Evolutionary conservation across 2,797 vertebrate species (phyloP), one percentile per base, ranked within the genome.

Genomic region (Eidolon dupreanum): DNA sequence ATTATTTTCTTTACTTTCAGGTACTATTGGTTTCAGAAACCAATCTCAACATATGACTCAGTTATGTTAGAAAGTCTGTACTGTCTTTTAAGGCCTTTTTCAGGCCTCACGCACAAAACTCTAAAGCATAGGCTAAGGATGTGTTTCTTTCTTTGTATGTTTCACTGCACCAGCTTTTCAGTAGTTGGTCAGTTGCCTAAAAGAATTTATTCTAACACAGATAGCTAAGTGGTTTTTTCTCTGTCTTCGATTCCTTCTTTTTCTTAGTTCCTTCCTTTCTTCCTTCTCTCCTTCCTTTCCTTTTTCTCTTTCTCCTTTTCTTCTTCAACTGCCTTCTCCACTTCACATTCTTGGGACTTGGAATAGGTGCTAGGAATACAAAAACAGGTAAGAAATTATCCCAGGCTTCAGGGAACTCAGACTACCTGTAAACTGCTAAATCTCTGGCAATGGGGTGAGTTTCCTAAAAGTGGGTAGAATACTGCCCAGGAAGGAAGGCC

Each of bases 1-100:
- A 88, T 90, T 93, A 88, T 88, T 96, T 93, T 95, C 66, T 87
- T 94, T 90, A 57, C 63, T 79, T 92, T 95, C 74, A 68, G 73
- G 70, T 70, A 46, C 43, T 53, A 31, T 79, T 97, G 81, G 31
- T 91, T 96, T 95, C 65, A 96, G 96, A 93, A 92, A 90, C 10
- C 51, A 55, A 6, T 75, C 57, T 83, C 8, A n/a, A 20, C 38
- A n/a, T 55, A 65, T 51, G 94, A 88, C 55, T 92, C 81, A 71
- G 79, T 70, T 28, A 26, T 5, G 22, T 68, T 65, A 81, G 88
- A 88, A 65, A 59, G 57, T 51, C 46, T 57, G n/a, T 38, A 15
- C 51, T 36, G 19, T 87, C 71, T 78, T 88, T 77, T 51, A 3
- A 19, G 33, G 17, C 51, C 9, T 61, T 78, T 87, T 84, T 70